Base-by-base conservation (phyloP, 1,140 invertebrate species). In the Diorhabda sublineata region DNA sequence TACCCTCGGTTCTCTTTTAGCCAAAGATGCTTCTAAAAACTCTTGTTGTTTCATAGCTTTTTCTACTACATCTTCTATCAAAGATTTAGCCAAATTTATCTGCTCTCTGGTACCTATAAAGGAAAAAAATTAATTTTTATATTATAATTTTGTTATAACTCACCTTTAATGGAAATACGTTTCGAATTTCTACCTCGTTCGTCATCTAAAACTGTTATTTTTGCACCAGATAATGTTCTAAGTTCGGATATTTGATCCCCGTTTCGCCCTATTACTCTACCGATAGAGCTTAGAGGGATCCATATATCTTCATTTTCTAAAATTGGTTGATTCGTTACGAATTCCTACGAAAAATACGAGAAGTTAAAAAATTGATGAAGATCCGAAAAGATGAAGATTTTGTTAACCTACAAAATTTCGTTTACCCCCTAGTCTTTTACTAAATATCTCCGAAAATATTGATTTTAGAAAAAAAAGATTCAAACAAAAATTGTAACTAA, bases 161-260 rank as follows among this genome's bases (percentile, higher is more conserved):
- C 67, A 67, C 84, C 85, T 47, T 80, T 81, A 71, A 86, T 80
- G 11, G 71, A 72, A 47, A 86, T 74, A 9, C 79, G 71, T 4
- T 73, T 71, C 3, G 73, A 64, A 57, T 61, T 65, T 42, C 58
- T 61, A 4, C 57, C 71, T 26, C 73, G 72, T 57, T 82, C 79
- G 5, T 69, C 74, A 3, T 78, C 68, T 3, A 60, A 45, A 41
- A 92, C 75, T 66, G 80, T 85, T 2, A 92, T 82, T 73, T 88
- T 89, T 1, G 90, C 87, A 58, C 86, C 87, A 11, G 89, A 89
- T 3, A 76, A 73, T 67, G 84, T 84, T 57, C 87, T 86, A 47
- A 95, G 91, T n/a, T 87, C 80, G 67, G 87, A 84, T 66, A 95
- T 87, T 52, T 82, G 86, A 68, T 90, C 88, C 9, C 91, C 91